Evolutionary conservation across 1,140 invertebrate species (phyloP).

Genomic region (Acyrthosiphon pisum): DNA sequence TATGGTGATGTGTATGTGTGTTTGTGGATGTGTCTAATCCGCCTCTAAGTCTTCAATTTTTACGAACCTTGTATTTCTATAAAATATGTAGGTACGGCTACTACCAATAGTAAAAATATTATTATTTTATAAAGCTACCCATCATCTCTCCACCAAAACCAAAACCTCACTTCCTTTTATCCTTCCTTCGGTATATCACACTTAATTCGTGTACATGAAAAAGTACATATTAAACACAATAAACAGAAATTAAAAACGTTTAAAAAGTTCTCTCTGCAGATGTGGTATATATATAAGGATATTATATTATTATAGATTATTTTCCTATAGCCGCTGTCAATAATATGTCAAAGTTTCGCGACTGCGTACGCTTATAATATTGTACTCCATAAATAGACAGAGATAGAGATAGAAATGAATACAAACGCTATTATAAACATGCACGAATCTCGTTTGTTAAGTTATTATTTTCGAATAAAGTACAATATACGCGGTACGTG

Average conservation of each 20-base stretch:
- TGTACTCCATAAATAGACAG: not conserved
- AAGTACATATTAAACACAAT: not conserved
- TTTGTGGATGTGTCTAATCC: not conserved
- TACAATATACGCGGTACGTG: not conserved
- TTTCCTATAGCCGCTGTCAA: not conserved
- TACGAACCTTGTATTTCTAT: not conserved
- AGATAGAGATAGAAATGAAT: not conserved
- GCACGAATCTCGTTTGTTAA: conserved; percentile 1
- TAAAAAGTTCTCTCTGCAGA: not conserved
- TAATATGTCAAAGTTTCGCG: not conserved
- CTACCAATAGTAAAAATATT: not conserved
- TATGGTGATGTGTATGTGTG: not conserved
- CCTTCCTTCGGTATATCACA: not conserved
- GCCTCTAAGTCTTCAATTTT: not conserved
- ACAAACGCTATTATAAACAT: not conserved
- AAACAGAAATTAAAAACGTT: not conserved
- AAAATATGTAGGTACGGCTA: not conserved
- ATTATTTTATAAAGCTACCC: not conserved
- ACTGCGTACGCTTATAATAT: not conserved
- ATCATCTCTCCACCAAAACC: not conserved
- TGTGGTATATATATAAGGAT: not conserved
- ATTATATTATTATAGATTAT: not conserved
- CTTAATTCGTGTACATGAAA: not conserved
- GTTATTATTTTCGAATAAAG: conserved; percentile 7
- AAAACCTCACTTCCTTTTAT: not conserved